A percentile compares a stretch with the other conserved stretches of the same genome.
Evolutionary conservation across 2,888 invertebrate genomes (phyloP).

Genomic region (Amphipoea lucens): DNA sequence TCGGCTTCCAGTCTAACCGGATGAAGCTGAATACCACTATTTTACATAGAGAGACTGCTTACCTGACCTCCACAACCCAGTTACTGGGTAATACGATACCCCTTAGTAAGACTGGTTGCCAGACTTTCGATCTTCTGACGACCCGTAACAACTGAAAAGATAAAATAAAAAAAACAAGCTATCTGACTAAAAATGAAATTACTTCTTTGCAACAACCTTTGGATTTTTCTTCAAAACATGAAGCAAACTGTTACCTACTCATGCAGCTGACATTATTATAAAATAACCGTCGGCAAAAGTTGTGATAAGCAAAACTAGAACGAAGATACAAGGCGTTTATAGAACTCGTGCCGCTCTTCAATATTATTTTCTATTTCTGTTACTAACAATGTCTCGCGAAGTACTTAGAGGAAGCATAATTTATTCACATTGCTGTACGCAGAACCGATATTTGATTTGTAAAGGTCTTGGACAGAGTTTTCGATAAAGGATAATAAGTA

Average conservation of each 20-base stretch:
- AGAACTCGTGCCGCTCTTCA: not conserved
- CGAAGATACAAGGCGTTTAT: not conserved
- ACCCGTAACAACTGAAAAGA: too few relatives aligned
- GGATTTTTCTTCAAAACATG: not conserved
- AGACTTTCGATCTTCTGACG: too few relatives aligned
- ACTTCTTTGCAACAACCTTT: not conserved
- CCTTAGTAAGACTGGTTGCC: too few relatives aligned
- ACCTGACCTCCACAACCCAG: too few relatives aligned
- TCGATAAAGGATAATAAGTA: not conserved
- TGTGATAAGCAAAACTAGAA: not conserved
- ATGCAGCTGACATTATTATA: not conserved
- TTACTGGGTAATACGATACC: too few relatives aligned
- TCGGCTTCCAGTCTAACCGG: too few relatives aligned
- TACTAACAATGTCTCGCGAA: conserved; percentile 35
- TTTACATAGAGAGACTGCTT: too few relatives aligned
- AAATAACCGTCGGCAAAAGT: not conserved
- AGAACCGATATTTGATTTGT: conserved; percentile 25
- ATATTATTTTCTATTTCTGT: conserved; percentile 40
- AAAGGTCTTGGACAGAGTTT: conserved; percentile 5
- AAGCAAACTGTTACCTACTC: not conserved
- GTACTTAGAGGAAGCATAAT: conserved; percentile 24
- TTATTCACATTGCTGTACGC: conserved; percentile 26
- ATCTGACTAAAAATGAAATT: conserved; percentile 1
- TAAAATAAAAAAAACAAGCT: too few relatives aligned
- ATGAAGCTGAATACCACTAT: too few relatives aligned